These are phyloP conservation scores for Arctocebus calabarensis DNA, from an alignment of 2,797 vertebrate species.

Conservation along the genomic window DNA sequence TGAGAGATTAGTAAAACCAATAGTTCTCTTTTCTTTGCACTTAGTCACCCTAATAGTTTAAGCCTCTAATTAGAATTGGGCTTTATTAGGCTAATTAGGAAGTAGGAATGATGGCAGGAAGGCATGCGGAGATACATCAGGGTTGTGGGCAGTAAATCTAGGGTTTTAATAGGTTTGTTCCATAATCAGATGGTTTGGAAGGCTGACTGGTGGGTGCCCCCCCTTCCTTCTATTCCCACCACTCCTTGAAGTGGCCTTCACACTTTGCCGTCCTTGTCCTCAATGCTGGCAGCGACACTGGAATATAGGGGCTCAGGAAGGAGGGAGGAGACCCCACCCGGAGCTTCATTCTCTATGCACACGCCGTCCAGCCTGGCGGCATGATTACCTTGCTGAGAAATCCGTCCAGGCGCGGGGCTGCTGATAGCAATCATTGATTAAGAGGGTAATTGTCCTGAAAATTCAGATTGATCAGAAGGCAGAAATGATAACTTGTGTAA, in stretches of 20 bases:
- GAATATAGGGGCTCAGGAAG: conserved; percentile 62
- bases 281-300: conserved; percentile 73
- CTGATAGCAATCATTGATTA: conserved; percentile 92
- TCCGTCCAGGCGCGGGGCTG: conserved; percentile 86
- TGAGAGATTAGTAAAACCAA: conserved; percentile 81
- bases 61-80: conserved; percentile 84
- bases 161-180: conserved; percentile 80
- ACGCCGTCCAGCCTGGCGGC: conserved; percentile 86
- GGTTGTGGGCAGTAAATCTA: conserved; percentile 75
- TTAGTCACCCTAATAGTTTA: conserved; percentile 80
- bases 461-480: conserved; percentile 92
- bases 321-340: conserved; percentile 82
- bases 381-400: conserved; percentile 88
- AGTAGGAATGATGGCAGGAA: conserved; percentile 78
- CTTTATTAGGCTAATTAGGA: conserved; percentile 85
- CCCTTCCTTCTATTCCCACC: conserved; percentile 69
- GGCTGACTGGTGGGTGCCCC: conserved; percentile 46
- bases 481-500: conserved; percentile 91
- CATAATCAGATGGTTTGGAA: conserved; percentile 61
- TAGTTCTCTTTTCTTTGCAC: conserved; percentile 78
- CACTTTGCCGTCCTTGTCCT: conserved; percentile 87
- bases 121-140: conserved; percentile 78
- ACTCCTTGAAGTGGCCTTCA: conserved; percentile 91
- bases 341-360: conserved; percentile 90
- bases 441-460: conserved; percentile 91